Evolutionary conservation across 2,113 vertebrate genomes (phyloP), one percentile per base, ranked within the genome.

Genomic region (Lophochroa leadbeateri): DNA sequence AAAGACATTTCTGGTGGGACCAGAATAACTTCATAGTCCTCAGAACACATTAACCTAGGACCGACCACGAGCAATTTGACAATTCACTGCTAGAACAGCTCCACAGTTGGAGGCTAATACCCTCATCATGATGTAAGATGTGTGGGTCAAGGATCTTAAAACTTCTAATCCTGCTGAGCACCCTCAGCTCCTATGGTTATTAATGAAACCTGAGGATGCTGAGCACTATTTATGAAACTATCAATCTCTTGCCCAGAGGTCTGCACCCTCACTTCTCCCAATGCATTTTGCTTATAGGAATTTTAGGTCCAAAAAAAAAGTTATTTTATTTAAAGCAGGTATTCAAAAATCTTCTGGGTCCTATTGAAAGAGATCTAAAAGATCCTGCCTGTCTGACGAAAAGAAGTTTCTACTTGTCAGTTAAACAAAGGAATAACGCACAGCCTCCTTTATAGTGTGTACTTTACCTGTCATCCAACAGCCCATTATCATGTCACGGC

Each of bases 401-500:
- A 96, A 97, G 97, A 98, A 97, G 96, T 94, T 96, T 94, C 97
- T 92, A 69, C 96, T 98, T 98, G 98, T 98, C 98, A 98, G 96
- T 98, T 98, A 97, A 98, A 98, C 98, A 98, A 98, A 98, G 94
- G 97, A 98, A 96, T 96, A 98, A 97, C 94, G 94, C 96, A 84
- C 96, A 95, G 96, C 96, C 97, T 98, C 97, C 97, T 97, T 97
- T 94, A 88, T 96, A 97, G 97, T 95, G 96, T 97, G 98, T 98
- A 98, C 98, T 98, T 98, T 98, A 97, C 96, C 98, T 98, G 98
- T 98, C 98, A 98, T 97, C 98, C 97, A 98, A 98, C 98, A 98
- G 97, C 98, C 98, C 98, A 98, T 99, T 99, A 99, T 98, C 98
- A 97, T 98, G 98, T 98, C 98, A 98, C 96, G 97, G 97, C 98